Percentiles rank a stretch among this genome's conserved stretches.
Evolutionary conservation across 2,888 invertebrate genomes (phyloP).

Genomic region (Melipona beecheii): DNA sequence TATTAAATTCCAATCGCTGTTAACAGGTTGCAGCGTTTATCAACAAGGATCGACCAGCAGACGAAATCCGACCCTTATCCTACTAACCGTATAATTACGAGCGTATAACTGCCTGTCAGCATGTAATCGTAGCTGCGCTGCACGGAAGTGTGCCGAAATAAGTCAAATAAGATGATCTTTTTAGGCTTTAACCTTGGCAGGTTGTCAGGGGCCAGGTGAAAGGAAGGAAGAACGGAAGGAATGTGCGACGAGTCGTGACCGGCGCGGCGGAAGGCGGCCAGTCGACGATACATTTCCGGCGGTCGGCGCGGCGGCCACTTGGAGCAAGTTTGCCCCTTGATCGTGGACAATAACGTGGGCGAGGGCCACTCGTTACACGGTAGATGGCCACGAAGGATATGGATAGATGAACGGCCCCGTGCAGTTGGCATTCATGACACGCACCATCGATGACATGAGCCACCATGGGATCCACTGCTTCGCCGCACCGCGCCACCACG

Average conservation of each 20-base stretch:
- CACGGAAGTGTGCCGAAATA: background rate
- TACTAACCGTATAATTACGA: no score
- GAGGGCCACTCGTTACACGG: constrained; percentile 79
- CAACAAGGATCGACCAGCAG: no score
- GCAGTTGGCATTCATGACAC: constrained; percentile 59
- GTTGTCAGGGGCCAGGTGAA: constrained; percentile 63
- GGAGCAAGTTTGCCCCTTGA: constrained; percentile 67
- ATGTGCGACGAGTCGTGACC: constrained; percentile 77
- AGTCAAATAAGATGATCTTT: background rate
- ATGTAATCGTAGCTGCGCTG: background rate
- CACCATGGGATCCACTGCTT: constrained; percentile 45
- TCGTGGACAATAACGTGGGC: constrained; percentile 78
- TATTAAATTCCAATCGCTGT: no score
- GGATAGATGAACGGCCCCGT: constrained; percentile 28
- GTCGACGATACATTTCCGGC: constrained; percentile 77
- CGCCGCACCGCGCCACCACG: constrained; percentile 14
- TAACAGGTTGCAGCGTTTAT: no score
- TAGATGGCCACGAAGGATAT: constrained; percentile 75
- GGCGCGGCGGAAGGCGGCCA: constrained; percentile 77
- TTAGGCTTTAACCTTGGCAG: constrained; percentile 37
- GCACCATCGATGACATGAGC: constrained; percentile 61
- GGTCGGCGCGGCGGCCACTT: constrained; percentile 57
- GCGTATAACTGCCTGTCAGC: background rate
- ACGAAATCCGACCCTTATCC: no score
- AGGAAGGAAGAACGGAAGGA: constrained; percentile 71